phyloP scores from a whole-genome alignment of 1,140 invertebrate genomes.

The Chrysomallon squamiferum region DNA sequence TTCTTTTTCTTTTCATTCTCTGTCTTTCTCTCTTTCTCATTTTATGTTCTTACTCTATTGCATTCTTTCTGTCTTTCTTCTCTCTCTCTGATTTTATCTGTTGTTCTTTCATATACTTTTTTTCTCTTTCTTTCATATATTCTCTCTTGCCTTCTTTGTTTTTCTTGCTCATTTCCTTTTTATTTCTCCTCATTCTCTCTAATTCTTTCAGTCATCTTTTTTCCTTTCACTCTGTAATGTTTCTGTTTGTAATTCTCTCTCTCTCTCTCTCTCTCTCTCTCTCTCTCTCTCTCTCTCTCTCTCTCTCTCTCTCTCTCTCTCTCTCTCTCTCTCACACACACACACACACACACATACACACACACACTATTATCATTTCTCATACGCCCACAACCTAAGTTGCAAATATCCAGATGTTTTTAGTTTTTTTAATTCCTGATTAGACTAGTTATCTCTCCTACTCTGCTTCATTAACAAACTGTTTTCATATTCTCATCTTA shows the following conservation, averaged over 20 bases:
- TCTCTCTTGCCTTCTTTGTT: neutral
- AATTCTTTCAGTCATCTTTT: too few relatives aligned
- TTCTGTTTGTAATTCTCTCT: neutral
- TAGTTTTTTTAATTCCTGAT: too few relatives aligned
- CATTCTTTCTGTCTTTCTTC: neutral
- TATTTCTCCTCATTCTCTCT: neutral
- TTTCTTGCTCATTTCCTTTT: too few relatives aligned
- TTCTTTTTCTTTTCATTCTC: too few relatives aligned
- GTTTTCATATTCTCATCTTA: too few relatives aligned
- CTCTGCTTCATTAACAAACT: too few relatives aligned
- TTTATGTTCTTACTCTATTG: neutral
- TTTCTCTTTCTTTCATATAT: neutral
- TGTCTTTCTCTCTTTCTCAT: too few relatives aligned
- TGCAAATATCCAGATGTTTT: too few relatives aligned
- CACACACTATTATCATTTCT: too few relatives aligned
- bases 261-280: too few relatives aligned
- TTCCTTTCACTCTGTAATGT: neutral
- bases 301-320: neutral
- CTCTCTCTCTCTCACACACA: neutral
- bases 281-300: neutral
- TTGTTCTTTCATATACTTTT: neutral
- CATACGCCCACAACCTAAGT: too few relatives aligned
- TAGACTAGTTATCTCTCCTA: too few relatives aligned
- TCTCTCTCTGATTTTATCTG: neutral
- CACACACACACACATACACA: neutral